A percentile compares a stretch with the other conserved stretches of the same genome.
These are phyloP conservation scores for Polypterus bichir DNA, from an alignment of 2,113 vertebrate genomes.

Conservation along the genomic window DNA sequence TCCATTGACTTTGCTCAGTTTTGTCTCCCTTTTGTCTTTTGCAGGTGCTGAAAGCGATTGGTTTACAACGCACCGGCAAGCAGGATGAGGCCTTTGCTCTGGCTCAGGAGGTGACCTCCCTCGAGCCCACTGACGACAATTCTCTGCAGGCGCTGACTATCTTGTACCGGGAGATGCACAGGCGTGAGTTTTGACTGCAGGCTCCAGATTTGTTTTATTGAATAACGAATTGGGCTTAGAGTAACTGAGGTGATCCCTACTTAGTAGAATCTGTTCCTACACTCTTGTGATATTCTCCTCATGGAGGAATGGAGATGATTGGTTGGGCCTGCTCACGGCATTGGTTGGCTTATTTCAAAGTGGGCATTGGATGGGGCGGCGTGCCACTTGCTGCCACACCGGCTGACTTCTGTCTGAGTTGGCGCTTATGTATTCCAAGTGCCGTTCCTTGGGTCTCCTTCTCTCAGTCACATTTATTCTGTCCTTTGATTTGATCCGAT, in stretches of 20 bases:
- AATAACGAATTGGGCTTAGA: background rate
- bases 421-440: too few relatives aligned
- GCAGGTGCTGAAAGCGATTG: constrained; percentile 93
- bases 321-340: too few relatives aligned
- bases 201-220: background rate
- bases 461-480: too few relatives aligned
- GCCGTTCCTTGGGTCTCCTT: too few relatives aligned
- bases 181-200: constrained; percentile 57
- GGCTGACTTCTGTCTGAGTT: too few relatives aligned
- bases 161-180: constrained; percentile 93
- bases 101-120: constrained; percentile 82
- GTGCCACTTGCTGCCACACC: too few relatives aligned
- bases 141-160: constrained; percentile 93
- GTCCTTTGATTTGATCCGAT: too few relatives aligned
- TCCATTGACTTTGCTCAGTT: too few relatives aligned
- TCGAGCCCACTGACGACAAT: constrained; percentile 95
- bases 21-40: constrained; percentile 7
- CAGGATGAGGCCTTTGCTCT: constrained; percentile 88
- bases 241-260: background rate
- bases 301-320: too few relatives aligned
- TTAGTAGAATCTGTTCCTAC: background rate
- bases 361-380: too few relatives aligned
- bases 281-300: background rate
- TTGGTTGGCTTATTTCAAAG: too few relatives aligned
- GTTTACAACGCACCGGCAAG: constrained; percentile 86